A percentile compares a stretch with the other conserved stretches of the same genome.
Conservation (phyloP, 2,888 invertebrate species). For the Leucozona laternaria region DNA sequence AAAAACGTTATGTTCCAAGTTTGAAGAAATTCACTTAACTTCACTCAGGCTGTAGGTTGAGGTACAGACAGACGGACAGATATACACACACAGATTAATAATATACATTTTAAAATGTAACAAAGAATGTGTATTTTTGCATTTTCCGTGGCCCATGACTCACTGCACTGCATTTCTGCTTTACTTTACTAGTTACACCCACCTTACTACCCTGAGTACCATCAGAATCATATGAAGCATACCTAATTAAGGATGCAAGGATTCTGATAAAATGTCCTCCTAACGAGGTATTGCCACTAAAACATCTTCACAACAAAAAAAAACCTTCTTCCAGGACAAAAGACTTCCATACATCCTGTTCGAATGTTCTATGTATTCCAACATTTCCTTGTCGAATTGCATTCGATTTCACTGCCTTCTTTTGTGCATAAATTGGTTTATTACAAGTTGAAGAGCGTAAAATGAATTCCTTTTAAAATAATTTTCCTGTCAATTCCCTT, state of each 20-base stretch:
- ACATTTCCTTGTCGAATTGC: conserved; percentile 29
- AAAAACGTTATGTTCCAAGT: no score
- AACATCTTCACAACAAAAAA: neutral
- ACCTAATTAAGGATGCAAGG: neutral
- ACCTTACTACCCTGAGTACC: no score
- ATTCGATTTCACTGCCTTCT: conserved; percentile 41
- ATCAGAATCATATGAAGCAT: no score
- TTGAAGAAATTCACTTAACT: no score
- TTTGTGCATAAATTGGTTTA: conserved; percentile 72
- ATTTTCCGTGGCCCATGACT: no score
- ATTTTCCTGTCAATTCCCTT: conserved; percentile 74
- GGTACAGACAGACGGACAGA: no score
- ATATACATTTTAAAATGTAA: no score
- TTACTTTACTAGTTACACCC: no score
- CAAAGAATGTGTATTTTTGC: no score
- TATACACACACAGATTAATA: no score
- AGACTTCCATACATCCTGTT: neutral
- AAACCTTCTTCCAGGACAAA: neutral
- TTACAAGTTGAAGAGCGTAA: conserved; percentile 71
- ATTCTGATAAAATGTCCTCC: neutral
- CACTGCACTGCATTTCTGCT: no score
- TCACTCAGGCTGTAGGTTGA: no score
- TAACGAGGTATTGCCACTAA: neutral
- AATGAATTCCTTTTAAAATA: conserved; percentile 74
- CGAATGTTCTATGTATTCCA: neutral